Conservation (phyloP, 2,888 invertebrate genomes). For the Lysandra bellargus region DNA sequence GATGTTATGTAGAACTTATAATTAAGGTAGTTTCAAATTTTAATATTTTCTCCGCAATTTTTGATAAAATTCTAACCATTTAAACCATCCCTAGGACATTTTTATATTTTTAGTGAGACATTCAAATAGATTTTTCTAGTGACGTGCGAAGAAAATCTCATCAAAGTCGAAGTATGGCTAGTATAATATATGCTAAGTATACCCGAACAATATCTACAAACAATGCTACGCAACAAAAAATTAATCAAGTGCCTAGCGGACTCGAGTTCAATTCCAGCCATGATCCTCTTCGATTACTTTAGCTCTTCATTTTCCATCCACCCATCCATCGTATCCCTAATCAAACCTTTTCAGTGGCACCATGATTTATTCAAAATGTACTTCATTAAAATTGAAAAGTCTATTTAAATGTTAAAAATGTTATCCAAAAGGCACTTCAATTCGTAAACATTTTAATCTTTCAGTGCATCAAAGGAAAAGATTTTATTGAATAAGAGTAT, state of each 20-base stretch:
- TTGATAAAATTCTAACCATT: no score
- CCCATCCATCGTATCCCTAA: not conserved
- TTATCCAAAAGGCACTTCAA: not conserved
- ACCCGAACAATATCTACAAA: no score
- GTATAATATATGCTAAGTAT: no score
- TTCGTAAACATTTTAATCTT: not conserved
- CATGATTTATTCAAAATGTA: not conserved
- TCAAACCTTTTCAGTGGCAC: not conserved
- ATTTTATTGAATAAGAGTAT: constrained; percentile 10
- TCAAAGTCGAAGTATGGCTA: no score
- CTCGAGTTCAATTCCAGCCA: not conserved
- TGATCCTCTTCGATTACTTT: not conserved
- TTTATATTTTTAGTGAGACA: no score
- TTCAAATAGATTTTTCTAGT: no score
- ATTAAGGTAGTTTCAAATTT: no score
- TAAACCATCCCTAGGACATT: no score
- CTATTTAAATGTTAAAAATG: not conserved
- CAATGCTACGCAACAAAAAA: not conserved
- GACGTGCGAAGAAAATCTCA: no score
- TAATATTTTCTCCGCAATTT: no score
- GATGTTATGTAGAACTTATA: not conserved
- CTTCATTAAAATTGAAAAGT: not conserved
- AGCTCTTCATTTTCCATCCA: not conserved
- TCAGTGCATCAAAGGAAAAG: constrained; percentile 1
- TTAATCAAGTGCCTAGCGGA: not conserved